Percentiles rank a stretch among this genome's conserved stretches.
Evolutionary conservation across 1,140 invertebrate genomes (phyloP).

Genomic region (Chionoecetes opilio): DNA sequence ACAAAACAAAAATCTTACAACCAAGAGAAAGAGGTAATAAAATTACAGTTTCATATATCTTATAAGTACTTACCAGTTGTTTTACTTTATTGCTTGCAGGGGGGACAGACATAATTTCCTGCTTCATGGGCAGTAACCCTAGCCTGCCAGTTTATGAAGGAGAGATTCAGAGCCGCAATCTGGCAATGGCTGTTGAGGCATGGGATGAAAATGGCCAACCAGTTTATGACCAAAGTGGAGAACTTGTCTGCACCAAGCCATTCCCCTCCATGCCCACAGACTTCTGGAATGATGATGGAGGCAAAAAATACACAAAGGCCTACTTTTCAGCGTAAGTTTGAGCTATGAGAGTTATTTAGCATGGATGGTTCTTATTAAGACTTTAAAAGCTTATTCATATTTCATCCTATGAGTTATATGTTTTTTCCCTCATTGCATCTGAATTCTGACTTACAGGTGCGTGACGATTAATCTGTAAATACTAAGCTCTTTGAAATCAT

Average conservation of each 20-base stretch:
- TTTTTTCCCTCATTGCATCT: too few species aligned
- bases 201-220: constrained; percentile 84
- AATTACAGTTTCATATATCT: not conserved
- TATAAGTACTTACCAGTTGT: constrained; percentile 1
- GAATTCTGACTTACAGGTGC: not conserved
- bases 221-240: constrained; percentile 85
- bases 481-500: not conserved
- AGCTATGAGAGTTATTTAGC: not conserved
- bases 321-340: constrained; percentile 85
- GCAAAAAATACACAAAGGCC: constrained; percentile 85
- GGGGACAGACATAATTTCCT: constrained; percentile 87
- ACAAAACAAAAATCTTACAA: too few species aligned
- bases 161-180: constrained; percentile 86
- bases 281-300: constrained; percentile 86
- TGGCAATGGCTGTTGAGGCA: constrained; percentile 85
- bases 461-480: too few species aligned
- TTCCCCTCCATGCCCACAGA: constrained; percentile 87
- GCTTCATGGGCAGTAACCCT: constrained; percentile 86
- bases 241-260: constrained; percentile 86
- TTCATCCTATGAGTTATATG: not conserved
- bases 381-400: not conserved
- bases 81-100: constrained; percentile 82
- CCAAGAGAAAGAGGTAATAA: too few species aligned
- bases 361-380: not conserved
- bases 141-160: constrained; percentile 86